These are phyloP conservation scores for Myathropa florea DNA, from an alignment of 2,888 invertebrate genomes.

Conservation along the genomic window DNA sequence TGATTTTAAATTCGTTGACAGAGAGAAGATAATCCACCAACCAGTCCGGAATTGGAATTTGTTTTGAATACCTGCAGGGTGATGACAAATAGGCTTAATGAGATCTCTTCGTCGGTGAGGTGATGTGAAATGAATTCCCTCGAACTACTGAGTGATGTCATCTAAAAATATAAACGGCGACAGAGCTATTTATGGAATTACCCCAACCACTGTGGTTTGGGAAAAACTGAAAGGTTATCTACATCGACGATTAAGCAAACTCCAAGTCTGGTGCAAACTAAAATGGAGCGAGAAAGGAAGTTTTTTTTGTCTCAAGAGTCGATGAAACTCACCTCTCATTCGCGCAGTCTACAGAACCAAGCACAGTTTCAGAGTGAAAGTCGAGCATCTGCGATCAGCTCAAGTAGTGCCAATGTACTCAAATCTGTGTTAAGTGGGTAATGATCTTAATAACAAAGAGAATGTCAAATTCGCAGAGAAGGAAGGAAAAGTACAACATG, in stretches of 20 bases:
- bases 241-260: too few species aligned
- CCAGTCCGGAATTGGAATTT: neutral
- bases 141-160: neutral
- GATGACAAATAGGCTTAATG: neutral
- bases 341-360: too few species aligned
- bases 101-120: too few species aligned
- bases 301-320: neutral
- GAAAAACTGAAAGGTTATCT: too few species aligned
- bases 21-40: neutral
- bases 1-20: neutral
- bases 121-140: neutral
- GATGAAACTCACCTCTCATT: too few species aligned
- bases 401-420: neutral
- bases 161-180: neutral
- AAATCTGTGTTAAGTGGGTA: neutral
- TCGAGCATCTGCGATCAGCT: neutral
- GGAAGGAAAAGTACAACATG: too few species aligned
- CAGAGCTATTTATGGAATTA: neutral
- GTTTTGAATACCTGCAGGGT: neutral
- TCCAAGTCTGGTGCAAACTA: neutral
- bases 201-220: neutral
- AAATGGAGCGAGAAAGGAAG: neutral
- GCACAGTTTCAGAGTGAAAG: neutral
- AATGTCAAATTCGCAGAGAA: neutral
- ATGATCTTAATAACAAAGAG: neutral